Percentiles rank a stretch among this genome's conserved stretches.
phyloP scores from a whole-genome alignment of 1,140 invertebrate species.

The Condylostylus longicornis region DNA sequence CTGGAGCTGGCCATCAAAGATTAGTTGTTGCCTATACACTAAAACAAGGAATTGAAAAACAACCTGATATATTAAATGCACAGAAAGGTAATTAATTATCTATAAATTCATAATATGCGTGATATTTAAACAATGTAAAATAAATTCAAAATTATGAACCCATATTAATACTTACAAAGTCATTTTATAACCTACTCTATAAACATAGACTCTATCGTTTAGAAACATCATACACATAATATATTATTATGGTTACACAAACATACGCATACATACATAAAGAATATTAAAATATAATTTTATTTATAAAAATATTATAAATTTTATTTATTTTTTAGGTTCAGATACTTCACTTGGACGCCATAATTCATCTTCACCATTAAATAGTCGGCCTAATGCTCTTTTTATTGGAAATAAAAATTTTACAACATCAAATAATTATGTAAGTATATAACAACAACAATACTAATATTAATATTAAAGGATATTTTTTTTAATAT shows the following conservation, averaged over 20 bases:
- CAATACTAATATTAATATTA: too few species aligned
- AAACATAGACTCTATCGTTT: too few species aligned
- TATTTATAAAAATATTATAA: background rate
- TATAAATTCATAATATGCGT: too few species aligned
- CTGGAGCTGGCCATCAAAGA: slow-evolving; percentile 41
- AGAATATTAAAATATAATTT: background rate
- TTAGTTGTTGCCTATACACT: slow-evolving; percentile 43
- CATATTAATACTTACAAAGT: too few species aligned
- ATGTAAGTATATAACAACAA: background rate
- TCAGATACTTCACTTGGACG: slow-evolving; percentile 21
- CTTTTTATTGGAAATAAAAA: slow-evolving; percentile 13
- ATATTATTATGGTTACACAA: background rate
- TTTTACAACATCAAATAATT: background rate
- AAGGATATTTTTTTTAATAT: too few species aligned
- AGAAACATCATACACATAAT: background rate
- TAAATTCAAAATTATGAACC: too few species aligned
- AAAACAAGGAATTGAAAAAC: slow-evolving; percentile 35
- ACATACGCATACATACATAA: background rate
- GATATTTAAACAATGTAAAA: too few species aligned
- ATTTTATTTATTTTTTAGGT: background rate
- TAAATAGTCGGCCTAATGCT: slow-evolving; percentile 30
- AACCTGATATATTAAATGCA: slow-evolving; percentile 33
- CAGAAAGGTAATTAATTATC: slow-evolving; percentile 25
- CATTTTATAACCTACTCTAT: too few species aligned
- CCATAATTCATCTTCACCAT: slow-evolving; percentile 27